Base-by-base conservation (phyloP, 2,797 vertebrate genomes). In the Propithecus perrieri region DNA sequence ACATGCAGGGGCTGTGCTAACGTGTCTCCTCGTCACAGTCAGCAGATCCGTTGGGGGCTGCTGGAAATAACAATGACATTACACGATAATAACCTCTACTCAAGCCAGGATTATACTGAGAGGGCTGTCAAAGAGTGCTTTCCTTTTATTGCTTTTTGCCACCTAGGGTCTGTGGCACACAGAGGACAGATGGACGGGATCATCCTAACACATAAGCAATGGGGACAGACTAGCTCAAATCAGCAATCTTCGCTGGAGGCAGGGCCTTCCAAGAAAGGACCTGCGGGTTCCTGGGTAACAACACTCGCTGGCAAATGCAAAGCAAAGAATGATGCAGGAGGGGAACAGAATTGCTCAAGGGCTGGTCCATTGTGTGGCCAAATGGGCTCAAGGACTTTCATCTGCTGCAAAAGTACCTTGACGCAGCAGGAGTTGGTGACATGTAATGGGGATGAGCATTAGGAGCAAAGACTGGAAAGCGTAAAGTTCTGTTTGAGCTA, bases 131-230 rank as follows among this genome's bases (percentile, higher is more conserved):
- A 89, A 93, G 53, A 96, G 55, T 20, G 30, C 11, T 96, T 97
- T 95, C 57, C 78, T 97, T 96, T 97, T 94, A 96, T 96, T 96
- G 92, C 87, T 86, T 89, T 97, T 95, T 28, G 48, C 92, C 89
- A 97, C 93, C 78, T 63, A 89, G 97, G 81, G 84, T 97, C 81
- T 86, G 69, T 94, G 74, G 93, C 92, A 80, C 0, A 1, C 0
- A 43, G n/a, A n/a, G n/a, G 97, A 97, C 97, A 97, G 96, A 97
- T 97, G 96, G 97, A 95, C 43, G 0, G 67, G 85, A 79, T 96
- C 93, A 94, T 98, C 85, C 80, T 95, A 92, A 93, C 93, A 95
- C 96, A 97, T 80, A 48, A 92, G 92, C 95, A 88, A 33, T 1
- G 20, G 69, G 80, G 63, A 95, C 90, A 94, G 67, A 94, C 75